Base-by-base conservation (phyloP, 2,797 vertebrate genomes). In the Eospalax fontanierii region DNA sequence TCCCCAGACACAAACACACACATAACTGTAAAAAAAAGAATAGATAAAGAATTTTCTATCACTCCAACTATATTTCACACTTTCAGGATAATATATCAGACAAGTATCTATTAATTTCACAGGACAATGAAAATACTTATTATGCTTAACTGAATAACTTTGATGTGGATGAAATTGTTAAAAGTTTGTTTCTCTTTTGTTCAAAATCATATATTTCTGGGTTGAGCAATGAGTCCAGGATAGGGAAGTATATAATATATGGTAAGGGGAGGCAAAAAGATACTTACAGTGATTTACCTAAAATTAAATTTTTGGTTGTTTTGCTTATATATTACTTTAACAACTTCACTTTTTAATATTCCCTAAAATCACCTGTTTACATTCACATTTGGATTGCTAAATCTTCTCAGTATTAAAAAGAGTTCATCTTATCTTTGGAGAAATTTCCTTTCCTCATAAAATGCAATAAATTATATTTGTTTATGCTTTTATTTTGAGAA, bases 221-320 rank as follows among this genome's bases (percentile, higher is more conserved):
- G 75, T 93, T 89, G 94, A 91, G 79, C 79, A 86, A 22, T 70
- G 1, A 80, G 24, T 8, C 11, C 18, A 57, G 38, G 24, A 43
- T 46, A 89, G 4, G 28, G 22, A 86, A 82, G 6, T 84, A 1
- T 84, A 82, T 40, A 82, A 63, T 65, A 74, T 87, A 94, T 61
- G 50, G 63, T 28, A 18, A 91, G 7, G 9, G 12, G 79, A 18
- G 12, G 1, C n/a, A 93, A 83, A 90, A 83, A 71, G 22, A 28
- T 87, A 91, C n/a, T n/a, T n/a, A n/a, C 1, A 91, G 35, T 87
- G 66, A 79, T 38, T 93, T 40, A 12, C 79, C 38, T 76, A 92
- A 93, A 87, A 92, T 95, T 92, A 81, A 93, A 78, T n/a, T 91
- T 92, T 91, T 91, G 26, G 46, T 93, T 96, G 40, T 43, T 96